Base-by-base conservation (phyloP, 2,888 invertebrate genomes). In the Melinaea marsaeus region DNA sequence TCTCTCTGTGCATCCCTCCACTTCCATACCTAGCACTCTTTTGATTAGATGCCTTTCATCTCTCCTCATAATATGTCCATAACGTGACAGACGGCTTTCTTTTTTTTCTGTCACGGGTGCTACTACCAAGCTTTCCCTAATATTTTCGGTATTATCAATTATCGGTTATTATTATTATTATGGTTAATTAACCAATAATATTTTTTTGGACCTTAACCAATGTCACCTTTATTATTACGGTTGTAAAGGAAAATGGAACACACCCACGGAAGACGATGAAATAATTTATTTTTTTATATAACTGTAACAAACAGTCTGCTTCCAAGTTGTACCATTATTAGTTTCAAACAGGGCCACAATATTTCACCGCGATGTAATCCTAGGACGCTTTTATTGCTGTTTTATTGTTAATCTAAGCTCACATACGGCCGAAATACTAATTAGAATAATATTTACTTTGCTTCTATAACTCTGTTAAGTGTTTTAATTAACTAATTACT, bases 361-460 rank as follows among this genome's bases (percentile, higher is more conserved):
- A 61, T 60, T 61, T 64, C 60, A 61, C 47, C 45, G 37, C 35
- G 60, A 57, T 61, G 61, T 61, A 54, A 60, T 60, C 55, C 55
- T 42, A 47, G 42, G 42, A 37, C 46, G 48, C 59, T 51, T 64
- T 64, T 61, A 64, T 57, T 55, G 55, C 64, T 57, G 55, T 58
- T 64, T 57, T 64, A 64, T 61, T 60, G 60, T 61, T 64, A 61
- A 64, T 57, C 60, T 55, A 61, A 57, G 60, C 57, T 51, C 9
- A 22, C 32, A 4, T 51, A 22, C 6, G 42, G 51, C 32, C 9
- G 51, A 32, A 51, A n/a, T 32, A 51, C 0, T 32, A 51, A 51
- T 51, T 51, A 51, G 6, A 51, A 51, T 42, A 42, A 42, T 11
- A 51, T 51, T 51, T 51, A 51, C 6, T 32, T 51, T 7, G 7